These are phyloP conservation scores for Phocoena sinus DNA, from an alignment of 2,113 vertebrate species.

Conservation along the genomic window DNA sequence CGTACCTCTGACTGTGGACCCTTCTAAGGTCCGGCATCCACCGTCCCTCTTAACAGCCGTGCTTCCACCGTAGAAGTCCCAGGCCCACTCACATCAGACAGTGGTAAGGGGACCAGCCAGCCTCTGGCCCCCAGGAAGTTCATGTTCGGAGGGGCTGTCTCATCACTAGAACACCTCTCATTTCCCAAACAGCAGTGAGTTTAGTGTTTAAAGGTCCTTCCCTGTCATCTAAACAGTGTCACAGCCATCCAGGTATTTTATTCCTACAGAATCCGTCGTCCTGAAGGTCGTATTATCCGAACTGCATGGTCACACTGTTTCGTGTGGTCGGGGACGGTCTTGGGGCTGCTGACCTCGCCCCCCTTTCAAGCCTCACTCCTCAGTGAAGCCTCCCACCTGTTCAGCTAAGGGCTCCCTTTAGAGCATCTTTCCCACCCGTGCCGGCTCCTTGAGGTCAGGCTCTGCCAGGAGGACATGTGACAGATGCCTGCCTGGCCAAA, in stretches of 20 bases:
- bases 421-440: background rate
- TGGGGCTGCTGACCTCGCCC: background rate
- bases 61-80: too few relatives aligned
- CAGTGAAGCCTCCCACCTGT: too few relatives aligned
- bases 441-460: background rate
- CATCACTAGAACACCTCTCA: rapidly evolving
- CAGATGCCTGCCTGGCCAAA: background rate
- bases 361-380: background rate
- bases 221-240: background rate
- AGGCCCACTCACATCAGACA: background rate
- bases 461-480: background rate
- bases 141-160: background rate
- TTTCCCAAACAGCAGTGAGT: rapidly evolving
- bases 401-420: background rate
- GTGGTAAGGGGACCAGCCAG: background rate
- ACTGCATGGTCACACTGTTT: background rate
- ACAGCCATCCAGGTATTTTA: background rate
- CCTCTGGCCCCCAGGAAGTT: background rate
- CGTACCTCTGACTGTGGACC: background rate
- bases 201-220: background rate
- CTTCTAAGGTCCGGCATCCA: rapidly evolving
- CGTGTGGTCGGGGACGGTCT: rapidly evolving
- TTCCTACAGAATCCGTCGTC: too few relatives aligned
- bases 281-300: background rate
- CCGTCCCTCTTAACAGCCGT: rapidly evolving